phyloP scores from a whole-genome alignment of 2,888 invertebrate species.

The Orthosia gracilis region DNA sequence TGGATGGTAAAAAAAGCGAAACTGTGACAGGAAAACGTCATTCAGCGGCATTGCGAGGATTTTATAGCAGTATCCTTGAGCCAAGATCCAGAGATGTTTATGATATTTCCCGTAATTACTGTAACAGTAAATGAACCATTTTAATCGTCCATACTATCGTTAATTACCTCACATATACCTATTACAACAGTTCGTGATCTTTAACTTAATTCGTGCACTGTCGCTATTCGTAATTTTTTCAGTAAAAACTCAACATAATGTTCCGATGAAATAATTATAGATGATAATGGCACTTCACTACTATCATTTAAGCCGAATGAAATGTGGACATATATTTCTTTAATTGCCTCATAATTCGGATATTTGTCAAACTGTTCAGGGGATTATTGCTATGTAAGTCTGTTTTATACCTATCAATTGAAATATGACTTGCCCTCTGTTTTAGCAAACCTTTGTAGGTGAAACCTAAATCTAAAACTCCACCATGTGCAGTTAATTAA shows the following conservation, averaged over 20 bases:
- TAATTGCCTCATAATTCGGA: conserved; percentile 44
- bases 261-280: conserved; percentile 59
- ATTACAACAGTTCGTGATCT: conserved; percentile 62
- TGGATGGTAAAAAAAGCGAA: conserved; percentile 72
- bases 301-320: conserved; percentile 46
- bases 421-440: neutral
- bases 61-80: conserved; percentile 80
- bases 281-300: conserved; percentile 48
- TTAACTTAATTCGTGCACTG: conserved; percentile 62
- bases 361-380: conserved; percentile 45
- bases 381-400: neutral
- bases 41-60: conserved; percentile 75
- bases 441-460: neutral
- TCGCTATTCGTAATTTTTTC: conserved; percentile 62
- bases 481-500: conserved; percentile 25
- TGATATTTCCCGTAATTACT: conserved; percentile 88
- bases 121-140: conserved; percentile 80
- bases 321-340: conserved; percentile 46
- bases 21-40: conserved; percentile 82
- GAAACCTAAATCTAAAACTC: neutral
- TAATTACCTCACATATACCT: conserved; percentile 74
- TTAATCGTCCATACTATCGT: conserved; percentile 77
- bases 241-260: conserved; percentile 46
- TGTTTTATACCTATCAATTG: neutral
- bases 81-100: conserved; percentile 75